Base-by-base conservation (phyloP, 1,140 invertebrate genomes). In the Caligus rogercresseyi region DNA sequence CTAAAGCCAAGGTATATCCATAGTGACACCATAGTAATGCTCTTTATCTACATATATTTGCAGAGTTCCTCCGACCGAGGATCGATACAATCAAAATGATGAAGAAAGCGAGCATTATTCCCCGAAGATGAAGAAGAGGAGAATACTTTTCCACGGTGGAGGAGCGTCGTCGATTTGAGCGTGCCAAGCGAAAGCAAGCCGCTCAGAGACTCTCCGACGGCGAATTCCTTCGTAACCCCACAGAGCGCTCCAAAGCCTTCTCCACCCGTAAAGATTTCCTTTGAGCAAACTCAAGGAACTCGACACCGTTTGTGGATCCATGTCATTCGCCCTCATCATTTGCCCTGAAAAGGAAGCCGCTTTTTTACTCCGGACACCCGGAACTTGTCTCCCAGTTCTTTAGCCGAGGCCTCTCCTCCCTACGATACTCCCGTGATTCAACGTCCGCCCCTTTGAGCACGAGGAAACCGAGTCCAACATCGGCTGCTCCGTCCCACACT, bases 61-160 rank as follows among this genome's bases (percentile, higher is more conserved):
- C n/a, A n/a, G n/a, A n/a, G n/a, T n/a, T n/a, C n/a, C n/a, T n/a
- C n/a, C n/a, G n/a, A n/a, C n/a, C n/a, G n/a, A n/a, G n/a, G n/a
- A n/a, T n/a, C n/a, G n/a, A n/a, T n/a, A n/a, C n/a, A n/a, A n/a
- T n/a, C n/a, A n/a, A n/a, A n/a, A n/a, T n/a, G n/a, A n/a, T n/a
- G n/a, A n/a, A n/a, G n/a, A n/a, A n/a, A n/a, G n/a, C n/a, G n/a
- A n/a, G n/a, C n/a, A n/a, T n/a, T n/a, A n/a, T n/a, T n/a, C n/a
- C n/a, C n/a, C n/a, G 31, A 43, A n/a, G 61, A 63, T 20, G 53
- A 56, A 11, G 61, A 63, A 21, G 61, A 63, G 11, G 61, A 63
- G 61, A 63, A 15, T 63, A 21, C 52, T 56, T 25, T 55, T 20
- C 51, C 1, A 55, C 61, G 7, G 52, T 63, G 13, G 23, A 63